Evolutionary conservation across 1,140 invertebrate genomes (phyloP), one percentile per base, ranked within the genome.

Genomic region (Oscheius sp.): DNA sequence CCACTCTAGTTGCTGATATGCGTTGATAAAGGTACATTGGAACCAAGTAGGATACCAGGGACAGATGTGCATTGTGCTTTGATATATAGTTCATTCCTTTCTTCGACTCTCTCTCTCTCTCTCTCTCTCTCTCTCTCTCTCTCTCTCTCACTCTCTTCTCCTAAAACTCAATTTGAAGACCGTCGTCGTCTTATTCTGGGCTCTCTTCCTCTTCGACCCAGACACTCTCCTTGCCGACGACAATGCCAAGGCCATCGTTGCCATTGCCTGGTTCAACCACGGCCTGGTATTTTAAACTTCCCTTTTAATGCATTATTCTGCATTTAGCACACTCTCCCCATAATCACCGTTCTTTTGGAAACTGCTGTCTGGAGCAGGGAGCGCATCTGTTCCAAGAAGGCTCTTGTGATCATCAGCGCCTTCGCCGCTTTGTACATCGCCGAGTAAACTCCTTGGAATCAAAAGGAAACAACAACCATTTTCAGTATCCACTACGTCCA

Each of bases 401-500:
- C 78, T 29, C 38, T 79, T 0, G 67, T 52, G 20, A 68, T 63
- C 23, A 77, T 78, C 18, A 31, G 42, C 3, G 32, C 62, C 13
- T 79, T 79, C 59, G 58, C 70, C 13, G 31, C 46, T 23, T 29
- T 75, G 36, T 79, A 79, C 45, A n/a, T 77, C n/a, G 46, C 61
- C 29, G 67, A 73, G 78, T 79, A 13, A 35, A 78, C 77, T 67
- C 2, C 3, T 1, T 20, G 61, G 2, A 15, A 23, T 2, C 1
- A 10, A 35, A 18, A 1, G 2, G 3, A 75, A 10, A 28, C 2
- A 73, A 42, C 28, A n/a, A n/a, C n/a, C n/a, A 20, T 73, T 79
- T 80, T 76, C 63, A 80, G 79, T 35, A 68, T 80, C 23, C 80
- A 81, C 65, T 76, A 62, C 26, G 68, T 80, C 36, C 76, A 64